Percentiles rank a stretch among this genome's conserved stretches.
phyloP scores from a whole-genome alignment of 1,140 invertebrate species.

The Lasioglossum baleicum region DNA sequence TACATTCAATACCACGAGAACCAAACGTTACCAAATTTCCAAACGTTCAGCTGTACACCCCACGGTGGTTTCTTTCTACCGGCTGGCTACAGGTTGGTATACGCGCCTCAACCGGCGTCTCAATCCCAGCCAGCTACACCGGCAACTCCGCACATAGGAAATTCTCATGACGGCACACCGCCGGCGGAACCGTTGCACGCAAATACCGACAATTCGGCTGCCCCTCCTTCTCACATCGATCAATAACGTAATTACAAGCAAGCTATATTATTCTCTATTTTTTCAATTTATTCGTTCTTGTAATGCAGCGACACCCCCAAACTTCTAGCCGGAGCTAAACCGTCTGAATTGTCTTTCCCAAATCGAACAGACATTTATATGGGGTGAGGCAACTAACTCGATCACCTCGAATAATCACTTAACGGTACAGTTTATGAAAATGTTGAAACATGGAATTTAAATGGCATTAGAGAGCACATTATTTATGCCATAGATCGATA shows the following conservation, averaged over 20 bases:
- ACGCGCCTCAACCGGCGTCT: slow-evolving; percentile 71
- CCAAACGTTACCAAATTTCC: slow-evolving; percentile 70
- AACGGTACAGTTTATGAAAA: no score
- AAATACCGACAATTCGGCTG: slow-evolving; percentile 50
- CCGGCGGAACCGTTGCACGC: slow-evolving; percentile 70
- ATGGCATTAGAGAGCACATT: no score
- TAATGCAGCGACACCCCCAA: slow-evolving; percentile 24
- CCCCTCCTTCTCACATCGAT: slow-evolving; percentile 55
- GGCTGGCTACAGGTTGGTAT: slow-evolving; percentile 75
- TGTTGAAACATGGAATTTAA: no score
- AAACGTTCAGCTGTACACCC: slow-evolving; percentile 69
- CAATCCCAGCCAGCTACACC: slow-evolving; percentile 73
- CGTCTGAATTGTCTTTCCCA: no score
- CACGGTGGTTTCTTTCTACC: slow-evolving; percentile 75
- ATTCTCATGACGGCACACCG: slow-evolving; percentile 75
- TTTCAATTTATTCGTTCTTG: slow-evolving; percentile 47
- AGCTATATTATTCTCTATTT: slow-evolving; percentile 47
- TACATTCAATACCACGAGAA: slow-evolving; percentile 75
- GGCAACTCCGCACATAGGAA: slow-evolving; percentile 71
- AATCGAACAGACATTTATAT: no score
- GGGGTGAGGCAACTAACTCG: no score
- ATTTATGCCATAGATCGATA: no score
- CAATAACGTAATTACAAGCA: slow-evolving; percentile 61
- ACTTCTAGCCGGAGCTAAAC: neutral
- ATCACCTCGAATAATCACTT: no score